Percentiles rank a stretch among this genome's conserved stretches.
Evolutionary conservation across 35 echinoderm and acorn worm species (phyloP).

Genomic region (Apostichopus parvimensis): DNA sequence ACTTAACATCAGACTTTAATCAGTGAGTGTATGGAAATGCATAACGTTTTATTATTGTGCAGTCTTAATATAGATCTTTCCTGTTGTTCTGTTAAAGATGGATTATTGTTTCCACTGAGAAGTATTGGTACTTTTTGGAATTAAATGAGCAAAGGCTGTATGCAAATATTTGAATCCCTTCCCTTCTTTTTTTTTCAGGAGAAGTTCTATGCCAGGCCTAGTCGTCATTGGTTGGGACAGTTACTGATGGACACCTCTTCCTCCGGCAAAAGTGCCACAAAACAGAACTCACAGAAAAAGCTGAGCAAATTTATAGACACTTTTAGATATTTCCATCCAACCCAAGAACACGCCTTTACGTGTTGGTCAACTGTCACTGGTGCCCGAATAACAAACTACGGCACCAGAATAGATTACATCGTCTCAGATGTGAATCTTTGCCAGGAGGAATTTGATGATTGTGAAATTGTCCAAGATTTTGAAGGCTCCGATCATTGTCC

Average conservation of each 20-base stretch:
- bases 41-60: too few species aligned
- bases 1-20: too few species aligned
- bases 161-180: not conserved
- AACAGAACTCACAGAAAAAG: not conserved
- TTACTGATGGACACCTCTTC: constrained; percentile 13
- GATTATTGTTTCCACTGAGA: too few species aligned
- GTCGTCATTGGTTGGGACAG: not conserved
- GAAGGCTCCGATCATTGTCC: constrained; percentile 98
- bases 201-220: constrained; percentile 24
- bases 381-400: constrained; percentile 92
- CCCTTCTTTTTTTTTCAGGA: not conserved
- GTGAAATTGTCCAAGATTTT: constrained; percentile 90
- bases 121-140: too few species aligned
- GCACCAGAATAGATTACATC: constrained; percentile 95
- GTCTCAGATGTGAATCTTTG: constrained; percentile 75
- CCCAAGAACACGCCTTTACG: constrained; percentile 74
- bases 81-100: too few species aligned
- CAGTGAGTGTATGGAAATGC: too few species aligned
- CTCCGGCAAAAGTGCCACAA: not conserved
- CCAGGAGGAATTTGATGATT: constrained; percentile 63
- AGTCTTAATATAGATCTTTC: too few species aligned
- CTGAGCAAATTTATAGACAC: constrained; percentile 76
- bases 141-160: too few species aligned
- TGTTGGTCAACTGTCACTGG: constrained; percentile 89
- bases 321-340: constrained; percentile 82